phyloP scores from a whole-genome alignment of 2,888 invertebrate species.

The Willowsia nigromaculata region DNA sequence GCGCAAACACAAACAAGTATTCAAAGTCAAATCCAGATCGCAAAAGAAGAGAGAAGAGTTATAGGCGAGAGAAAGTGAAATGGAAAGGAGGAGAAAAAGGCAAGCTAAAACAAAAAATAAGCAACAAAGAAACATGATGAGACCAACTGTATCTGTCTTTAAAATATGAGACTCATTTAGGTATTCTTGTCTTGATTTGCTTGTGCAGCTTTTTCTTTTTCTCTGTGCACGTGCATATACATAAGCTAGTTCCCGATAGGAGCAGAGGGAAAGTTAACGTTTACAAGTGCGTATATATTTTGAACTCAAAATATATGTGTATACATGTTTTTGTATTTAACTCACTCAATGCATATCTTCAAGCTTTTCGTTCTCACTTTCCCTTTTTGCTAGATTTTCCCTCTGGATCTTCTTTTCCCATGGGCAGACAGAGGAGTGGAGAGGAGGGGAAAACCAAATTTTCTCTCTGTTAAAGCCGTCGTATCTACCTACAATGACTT shows the following conservation, averaged over 20 bases:
- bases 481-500: neutral
- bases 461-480: neutral
- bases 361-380: conserved; percentile 49
- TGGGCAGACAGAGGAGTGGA: conserved; percentile 33
- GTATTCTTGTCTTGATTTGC: conserved; percentile 72
- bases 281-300: neutral
- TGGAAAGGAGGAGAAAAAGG: too few relatives aligned
- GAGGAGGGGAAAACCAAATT: conserved; percentile 40
- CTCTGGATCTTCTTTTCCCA: conserved; percentile 47
- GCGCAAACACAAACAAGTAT: conserved; percentile 32
- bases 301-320: neutral
- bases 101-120: neutral
- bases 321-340: neutral
- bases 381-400: conserved; percentile 45
- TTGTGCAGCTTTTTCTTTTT: conserved; percentile 56
- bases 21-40: conserved; percentile 53
- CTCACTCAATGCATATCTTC: neutral
- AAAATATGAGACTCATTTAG: conserved; percentile 70
- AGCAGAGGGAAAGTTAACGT: neutral
- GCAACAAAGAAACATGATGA: conserved; percentile 52
- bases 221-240: neutral
- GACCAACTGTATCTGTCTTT: conserved; percentile 67
- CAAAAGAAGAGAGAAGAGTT: neutral
- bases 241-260: neutral
- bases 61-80: neutral